Conservation (phyloP, 2,113 vertebrate genomes). For the Centropus unirufus region DNA sequence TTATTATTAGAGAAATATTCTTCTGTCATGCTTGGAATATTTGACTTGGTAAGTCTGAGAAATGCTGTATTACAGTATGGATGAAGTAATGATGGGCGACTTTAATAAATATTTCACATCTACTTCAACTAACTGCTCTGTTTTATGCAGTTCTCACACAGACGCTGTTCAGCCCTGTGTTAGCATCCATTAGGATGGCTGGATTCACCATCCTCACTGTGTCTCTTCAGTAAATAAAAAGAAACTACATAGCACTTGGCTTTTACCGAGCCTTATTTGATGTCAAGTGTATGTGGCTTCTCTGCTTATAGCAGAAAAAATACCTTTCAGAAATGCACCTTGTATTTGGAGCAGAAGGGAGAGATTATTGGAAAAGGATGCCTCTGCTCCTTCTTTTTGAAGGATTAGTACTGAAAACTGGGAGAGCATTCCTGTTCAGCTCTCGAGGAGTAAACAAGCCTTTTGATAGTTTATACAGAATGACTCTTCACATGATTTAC, state of each 20-base stretch:
- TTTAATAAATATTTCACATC: not conserved
- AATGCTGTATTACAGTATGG: not conserved
- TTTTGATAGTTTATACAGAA: not conserved
- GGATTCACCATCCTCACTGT: not conserved
- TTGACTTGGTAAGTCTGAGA: not conserved
- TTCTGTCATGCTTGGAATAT: not conserved
- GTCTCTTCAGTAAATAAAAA: not conserved
- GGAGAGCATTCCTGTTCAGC: not conserved
- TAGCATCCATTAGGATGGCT: not conserved
- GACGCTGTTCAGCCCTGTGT: fast-evolving
- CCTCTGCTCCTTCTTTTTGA: not conserved
- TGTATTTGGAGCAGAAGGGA: not conserved
- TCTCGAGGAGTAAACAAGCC: not conserved
- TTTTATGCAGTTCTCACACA: not conserved
- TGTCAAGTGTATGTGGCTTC: not conserved
- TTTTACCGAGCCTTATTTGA: not conserved
- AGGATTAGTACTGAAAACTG: not conserved
- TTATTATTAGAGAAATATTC: not conserved
- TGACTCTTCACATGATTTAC: not conserved
- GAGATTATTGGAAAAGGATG: not conserved
- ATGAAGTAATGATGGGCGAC: not conserved
- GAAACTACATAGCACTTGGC: not conserved
- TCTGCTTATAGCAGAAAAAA: not conserved
- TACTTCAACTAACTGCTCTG: not conserved
- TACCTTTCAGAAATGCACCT: not conserved